Evolutionary conservation across 92 coral and sea anemone species (phyloP), one percentile per base, ranked within the genome.

Genomic region (Blastomussa wellsi): DNA sequence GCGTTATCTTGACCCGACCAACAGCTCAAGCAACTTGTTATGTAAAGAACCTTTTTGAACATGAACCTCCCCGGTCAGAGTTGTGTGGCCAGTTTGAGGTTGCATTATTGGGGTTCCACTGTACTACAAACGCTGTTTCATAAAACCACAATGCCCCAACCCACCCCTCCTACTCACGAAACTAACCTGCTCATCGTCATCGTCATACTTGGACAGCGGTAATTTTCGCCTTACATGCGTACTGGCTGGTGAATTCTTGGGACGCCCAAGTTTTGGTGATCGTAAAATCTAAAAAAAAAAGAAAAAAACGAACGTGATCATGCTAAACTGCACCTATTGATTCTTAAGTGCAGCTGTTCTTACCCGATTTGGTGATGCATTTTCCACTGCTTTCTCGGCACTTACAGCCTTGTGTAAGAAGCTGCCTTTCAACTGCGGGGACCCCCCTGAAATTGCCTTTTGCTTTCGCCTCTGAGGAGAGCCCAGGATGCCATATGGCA

Each of bases 381-480:
- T 88, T 67, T 95, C 95, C 69, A 83, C 88, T 19, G 93, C 92
- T 73, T 91, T 97, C 77, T 94, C 98, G 24, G 95, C 90, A 62
- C 80, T 88, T 19, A 84, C 84, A 60, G 98, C 95, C 79, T 93
- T 97, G 90, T 97, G 97, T 33, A 97, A 85, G 77, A 97, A 97
- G 76, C 98, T 97, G 24, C 99, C 99, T 70, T 97, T 94, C 72
- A 97, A 31, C 82, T 86, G 91, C 59, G 99, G 99, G 42, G 99
- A 97, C 9, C 96, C 86, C 59, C 86, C 90, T 66, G 93, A 67
- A 41, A 88, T 72, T 26, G 89, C 75, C 74, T 79, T 84, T 71
- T 92, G 91, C 71, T 91, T 97, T 32, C 88, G 87, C 84, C 92
- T 92, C 82, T 92, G 87, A 24, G 99, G 99, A 68, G 99, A 97